Base-by-base conservation (phyloP, 1,140 invertebrate genomes). In the Drosophila funebris region DNA sequence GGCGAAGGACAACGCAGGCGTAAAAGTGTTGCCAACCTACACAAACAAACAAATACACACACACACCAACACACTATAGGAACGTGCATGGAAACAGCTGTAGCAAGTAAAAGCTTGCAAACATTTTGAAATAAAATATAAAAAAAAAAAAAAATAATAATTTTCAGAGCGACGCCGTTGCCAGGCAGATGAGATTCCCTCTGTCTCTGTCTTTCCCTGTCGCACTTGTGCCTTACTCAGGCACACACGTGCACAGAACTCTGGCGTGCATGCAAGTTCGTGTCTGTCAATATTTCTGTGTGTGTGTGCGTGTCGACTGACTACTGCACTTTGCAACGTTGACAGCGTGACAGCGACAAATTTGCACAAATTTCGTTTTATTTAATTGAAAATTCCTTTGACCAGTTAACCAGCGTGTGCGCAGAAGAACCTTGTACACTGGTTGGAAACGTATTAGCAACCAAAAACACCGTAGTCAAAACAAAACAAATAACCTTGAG, bases 1-100 rank as follows among this genome's bases (percentile, higher is more conserved):
- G 77, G 82, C 77, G 82, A 84, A 84, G 82, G 77, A 84, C 69
- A 85, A 76, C 76, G 57, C 76, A 72, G 56, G 78, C 80, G 79
- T 74, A 63, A 76, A 83, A 78, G 76, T 84, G 77, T 80, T 80
- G 77, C 80, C 77, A 84, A 33, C 73, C 54, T 56, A 73, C 44
- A 53, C 44, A 58, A 13, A 6, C n/a, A 73, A 18, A 50, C 7
- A 37, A 29, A 61, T 18, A 48, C 33, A 31, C 11, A 14, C 13
- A n/a, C 48, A 33, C 6, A 22, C 13, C 41, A 39, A 48, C 29
- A 53, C 20, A 18, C 31, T 9, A 9, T 52, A 60, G 31, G 29
- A n/a, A 43, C 18, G 50, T 54, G 36, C 39, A 29, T 64, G 56
- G 33, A 73, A 81, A 81, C 78, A 77, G 78, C 78, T 82, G 78